Base-by-base conservation (phyloP, 1,140 invertebrate genomes). In the Leptinotarsa defecta region DNA sequence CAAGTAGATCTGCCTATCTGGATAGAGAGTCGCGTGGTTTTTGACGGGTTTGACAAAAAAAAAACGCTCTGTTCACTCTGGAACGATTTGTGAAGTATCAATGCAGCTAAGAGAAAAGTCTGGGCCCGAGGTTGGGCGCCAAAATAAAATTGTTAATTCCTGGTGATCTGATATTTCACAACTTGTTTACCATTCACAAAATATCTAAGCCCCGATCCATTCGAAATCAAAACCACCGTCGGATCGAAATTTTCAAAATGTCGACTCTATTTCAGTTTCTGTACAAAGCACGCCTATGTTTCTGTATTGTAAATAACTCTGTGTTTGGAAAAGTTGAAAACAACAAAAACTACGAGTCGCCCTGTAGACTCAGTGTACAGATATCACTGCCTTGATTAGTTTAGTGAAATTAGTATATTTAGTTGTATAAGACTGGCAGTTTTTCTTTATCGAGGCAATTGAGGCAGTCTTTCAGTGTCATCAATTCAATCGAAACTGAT, bases 341-440 rank as follows among this genome's bases (percentile, higher is more conserved):
- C 52, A 20, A 77, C 62, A 67, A 65, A 76, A 76, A 72, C 65
- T 68, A 72, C 71, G 65, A 68, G 65, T 61, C 64, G 48, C 63
- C 62, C 34, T 79, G 76, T 81, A 79, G 76, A 81, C 78, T 79
- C 75, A 78, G 71, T 82, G 80, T 81, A 81, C 80, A 81, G 80
- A 79, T 79, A 81, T 81, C 80, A 83, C 80, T 83, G 80, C 80
- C 79, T 83, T 81, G 73, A 80, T 78, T 81, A 81, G 78, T 77
- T 73, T 80, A 81, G 78, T 76, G 34, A 68, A 71, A 75, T 76
- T 79, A 80, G 75, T 76, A 77, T 80, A 73, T 79, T 81, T 80
- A 80, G 80, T 81, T 82, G 27, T 68, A 79, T 81, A 81, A 82
- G 81, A 82, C 80, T 82, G 81, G 79, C 79, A 79, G 74, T 52